phyloP scores from a whole-genome alignment of 2,113 vertebrate genomes.

The Verasper variegatus region DNA sequence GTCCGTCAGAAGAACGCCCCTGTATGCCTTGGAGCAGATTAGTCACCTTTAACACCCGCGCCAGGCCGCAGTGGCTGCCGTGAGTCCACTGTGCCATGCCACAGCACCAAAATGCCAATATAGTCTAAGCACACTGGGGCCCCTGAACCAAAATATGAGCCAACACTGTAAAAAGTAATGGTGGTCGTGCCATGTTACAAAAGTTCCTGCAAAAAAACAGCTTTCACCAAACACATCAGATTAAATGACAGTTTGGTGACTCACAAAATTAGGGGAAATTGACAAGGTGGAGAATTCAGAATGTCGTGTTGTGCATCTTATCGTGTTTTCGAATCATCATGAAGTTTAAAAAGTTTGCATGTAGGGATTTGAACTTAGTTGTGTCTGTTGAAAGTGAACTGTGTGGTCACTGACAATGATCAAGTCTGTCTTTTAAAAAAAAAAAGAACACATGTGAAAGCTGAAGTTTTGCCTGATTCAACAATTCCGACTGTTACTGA shows the following conservation, averaged over 20 bases:
- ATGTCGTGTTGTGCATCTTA: not conserved
- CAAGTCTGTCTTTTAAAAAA: too few relatives aligned
- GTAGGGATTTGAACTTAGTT: not conserved
- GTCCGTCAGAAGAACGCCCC: slow-evolving; percentile 68
- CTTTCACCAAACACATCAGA: slow-evolving; percentile 2
- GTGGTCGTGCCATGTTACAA: slow-evolving; percentile 36
- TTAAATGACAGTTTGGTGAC: not conserved
- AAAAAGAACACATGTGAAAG: too few relatives aligned
- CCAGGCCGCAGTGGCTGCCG: slow-evolving; percentile 74
- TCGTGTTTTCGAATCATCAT: not conserved
- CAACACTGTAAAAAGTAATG: slow-evolving; percentile 68
- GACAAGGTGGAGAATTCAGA: not conserved
- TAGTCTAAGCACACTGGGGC: slow-evolving; percentile 66
- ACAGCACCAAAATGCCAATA: slow-evolving; percentile 77
- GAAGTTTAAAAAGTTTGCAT: too few relatives aligned
- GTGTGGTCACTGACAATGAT: too few relatives aligned
- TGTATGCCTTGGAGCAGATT: slow-evolving; percentile 68
- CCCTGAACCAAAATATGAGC: slow-evolving; percentile 52
- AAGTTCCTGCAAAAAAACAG: slow-evolving; percentile 27
- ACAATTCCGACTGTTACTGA: too few relatives aligned
- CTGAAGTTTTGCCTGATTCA: too few relatives aligned
- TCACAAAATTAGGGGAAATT: not conserved
- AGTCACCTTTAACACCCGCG: slow-evolving; percentile 70
- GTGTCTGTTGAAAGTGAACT: too few relatives aligned
- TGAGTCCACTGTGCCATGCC: slow-evolving; percentile 72